A percentile compares a stretch with the other conserved stretches of the same genome.
These are phyloP conservation scores for Xenopus borealis DNA, from an alignment of 2,113 vertebrate genomes.

Conservation along the genomic window DNA sequence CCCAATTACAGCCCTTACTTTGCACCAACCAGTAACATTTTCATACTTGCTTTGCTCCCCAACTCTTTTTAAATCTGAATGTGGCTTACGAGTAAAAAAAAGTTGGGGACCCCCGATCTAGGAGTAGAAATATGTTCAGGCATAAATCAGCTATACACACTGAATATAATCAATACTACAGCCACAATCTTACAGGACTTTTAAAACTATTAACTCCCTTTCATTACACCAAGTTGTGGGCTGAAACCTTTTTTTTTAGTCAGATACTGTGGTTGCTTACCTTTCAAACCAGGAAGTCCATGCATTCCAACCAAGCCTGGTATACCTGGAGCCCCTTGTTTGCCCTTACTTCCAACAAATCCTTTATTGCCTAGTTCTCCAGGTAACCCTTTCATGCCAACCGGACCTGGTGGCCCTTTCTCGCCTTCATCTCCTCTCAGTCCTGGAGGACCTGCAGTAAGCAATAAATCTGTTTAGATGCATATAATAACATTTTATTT, in stretches of 20 bases:
- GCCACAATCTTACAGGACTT: too few species aligned
- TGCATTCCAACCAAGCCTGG: conserved; percentile 68
- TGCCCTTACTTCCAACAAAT: conserved; percentile 63
- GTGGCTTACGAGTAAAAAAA: too few species aligned
- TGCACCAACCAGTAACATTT: too few species aligned
- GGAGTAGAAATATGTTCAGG: too few species aligned
- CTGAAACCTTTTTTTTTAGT: neutral
- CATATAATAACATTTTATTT: neutral
- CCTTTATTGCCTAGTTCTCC: conserved; percentile 73
- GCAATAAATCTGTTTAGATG: neutral
- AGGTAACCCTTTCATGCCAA: conserved; percentile 76
- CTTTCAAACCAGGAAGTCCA: conserved; percentile 79
- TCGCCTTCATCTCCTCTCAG: conserved; percentile 76
- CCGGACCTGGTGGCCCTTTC: conserved; percentile 70
- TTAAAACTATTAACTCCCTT: too few species aligned
- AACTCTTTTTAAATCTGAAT: too few species aligned
- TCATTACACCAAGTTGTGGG: too few species aligned
- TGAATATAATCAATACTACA: too few species aligned
- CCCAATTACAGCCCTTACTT: too few species aligned
- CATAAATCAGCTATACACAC: too few species aligned
- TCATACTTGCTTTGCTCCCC: too few species aligned
- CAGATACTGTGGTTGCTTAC: conserved; percentile 54
- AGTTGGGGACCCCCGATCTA: too few species aligned
- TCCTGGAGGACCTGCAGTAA: conserved; percentile 72
- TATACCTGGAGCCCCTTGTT: conserved; percentile 65